Base-by-base conservation (phyloP, 1,140 invertebrate genomes). In the Calliopsis andreniformis region DNA sequence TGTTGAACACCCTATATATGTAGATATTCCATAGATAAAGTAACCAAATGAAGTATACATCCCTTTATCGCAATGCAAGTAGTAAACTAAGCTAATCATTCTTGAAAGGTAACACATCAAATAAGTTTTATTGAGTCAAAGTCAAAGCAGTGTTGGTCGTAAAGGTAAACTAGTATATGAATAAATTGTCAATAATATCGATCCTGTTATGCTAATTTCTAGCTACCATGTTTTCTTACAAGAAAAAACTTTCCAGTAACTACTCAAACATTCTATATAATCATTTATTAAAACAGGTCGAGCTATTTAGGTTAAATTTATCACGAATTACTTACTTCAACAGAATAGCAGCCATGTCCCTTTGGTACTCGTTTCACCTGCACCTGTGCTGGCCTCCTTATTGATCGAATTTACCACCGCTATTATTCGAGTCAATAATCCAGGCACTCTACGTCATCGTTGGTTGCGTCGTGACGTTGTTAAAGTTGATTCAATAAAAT, bases 341-440 rank as follows among this genome's bases (percentile, higher is more conserved):
- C 53, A 92, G 67, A 68, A 84, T 63, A 76, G 84, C 86, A 76
- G 91, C 86, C 90, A 92, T 91, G 81, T 80, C 83, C 79, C 56
- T 66, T 62, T 35, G 58, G 18, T 62, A 80, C 71, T 79, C 64
- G 78, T 68, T 82, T 67, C 14, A 55, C 28, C 47, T 82, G 49
- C 53, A 73, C 68, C 76, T 83, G 62, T 30, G 81, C 80, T 87
- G 80, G 79, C 58, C 55, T 84, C 47, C 28, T 84, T 91, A 91
- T 91, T 90, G 90, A 91, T 91, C 87, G 82, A 49, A 63, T 66
- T 69, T 28, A 53, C 69, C 58, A 53, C 49, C 39, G 67, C 58
- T 59, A 72, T 72, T 10, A 39, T 62, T 35, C 32, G 20, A 59
- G 82, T 85, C 84, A 39, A 84, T 84, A 80, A 69, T 70, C 55